Base-by-base conservation (phyloP, 2,113 vertebrate species). In the Cairina moschata region DNA sequence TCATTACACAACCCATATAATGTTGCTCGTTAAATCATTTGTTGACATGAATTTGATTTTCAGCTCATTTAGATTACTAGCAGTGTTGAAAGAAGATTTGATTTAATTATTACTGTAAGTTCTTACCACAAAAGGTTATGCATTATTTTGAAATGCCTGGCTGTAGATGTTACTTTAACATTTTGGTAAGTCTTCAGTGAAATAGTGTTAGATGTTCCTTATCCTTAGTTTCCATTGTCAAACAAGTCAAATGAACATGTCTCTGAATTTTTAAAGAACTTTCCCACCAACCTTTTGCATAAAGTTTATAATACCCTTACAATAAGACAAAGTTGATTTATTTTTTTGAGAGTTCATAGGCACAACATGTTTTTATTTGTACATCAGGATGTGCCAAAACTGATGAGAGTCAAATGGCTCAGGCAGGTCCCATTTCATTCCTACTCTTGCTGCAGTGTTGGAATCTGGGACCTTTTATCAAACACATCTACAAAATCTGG, bases 351-450 rank as follows among this genome's bases (percentile, higher is more conserved):
- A 69, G 38, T 78, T 95, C 18, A 55, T 81, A 77, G 29, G 28
- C 23, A n/a, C 44, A 66, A 21, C 28, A 15, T 0, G 6, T 5
- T 2, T 2, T 21, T 77, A 79, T 86, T 84, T 67, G 7, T 67
- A 29, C 17, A 50, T 65, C 40, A 71, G 1, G 34, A 15, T 23
- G 13, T 76, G 54, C 44, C 71, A 91, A 65, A 95, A 94, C 46
- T 7, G 0, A 32, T 50, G 56, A 82, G 26, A 7, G 5, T 68
- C 76, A 55, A 0, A 0, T 84, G 56, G 14, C 69, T 84, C 0
- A 0, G 65, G 52, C 60, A 84, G n/a, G 77, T 72, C 52, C 14
- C 55, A 36, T 86, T 62, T 94, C 52, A 89, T 54, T 48, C 46
- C 25, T 59, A 13, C 23, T 84, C 11, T 72, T 94, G 23, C 52